These are phyloP conservation scores for Lumbricus terrestris DNA, from an alignment of 2,888 invertebrate genomes.

Conservation along the genomic window DNA sequence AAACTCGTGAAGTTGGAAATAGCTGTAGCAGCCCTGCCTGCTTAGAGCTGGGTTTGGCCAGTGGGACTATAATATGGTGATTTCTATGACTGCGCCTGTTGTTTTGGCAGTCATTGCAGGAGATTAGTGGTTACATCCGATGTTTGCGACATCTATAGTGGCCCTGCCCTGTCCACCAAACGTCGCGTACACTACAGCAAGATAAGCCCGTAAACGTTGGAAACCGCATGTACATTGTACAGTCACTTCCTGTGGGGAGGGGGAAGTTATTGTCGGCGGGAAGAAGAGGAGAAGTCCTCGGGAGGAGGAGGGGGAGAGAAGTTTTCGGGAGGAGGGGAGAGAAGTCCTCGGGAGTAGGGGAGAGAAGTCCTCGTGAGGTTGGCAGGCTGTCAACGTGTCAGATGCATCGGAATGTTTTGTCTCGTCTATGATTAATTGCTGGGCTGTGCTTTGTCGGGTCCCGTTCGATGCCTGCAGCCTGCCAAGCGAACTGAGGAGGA, in stretches of 20 bases:
- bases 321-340: too few species aligned
- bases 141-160: neutral
- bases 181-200: too few species aligned
- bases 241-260: neutral
- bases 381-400: neutral
- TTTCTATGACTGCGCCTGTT: neutral
- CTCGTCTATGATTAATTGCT: neutral
- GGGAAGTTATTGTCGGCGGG: neutral
- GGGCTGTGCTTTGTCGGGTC: neutral
- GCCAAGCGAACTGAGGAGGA: neutral
- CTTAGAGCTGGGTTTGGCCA: neutral
- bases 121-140: neutral
- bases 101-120: neutral
- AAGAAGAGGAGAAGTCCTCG: neutral
- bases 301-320: neutral
- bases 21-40: neutral
- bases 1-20: too few species aligned
- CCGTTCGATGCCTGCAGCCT: neutral
- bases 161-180: neutral
- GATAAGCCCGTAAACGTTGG: neutral
- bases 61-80: neutral
- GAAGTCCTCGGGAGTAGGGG: too few species aligned
- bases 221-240: too few species aligned
- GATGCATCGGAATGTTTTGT: neutral
- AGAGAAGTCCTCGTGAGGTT: neutral